Base-by-base conservation (phyloP, 2,888 invertebrate genomes). In the Leptopterna dolabrata region DNA sequence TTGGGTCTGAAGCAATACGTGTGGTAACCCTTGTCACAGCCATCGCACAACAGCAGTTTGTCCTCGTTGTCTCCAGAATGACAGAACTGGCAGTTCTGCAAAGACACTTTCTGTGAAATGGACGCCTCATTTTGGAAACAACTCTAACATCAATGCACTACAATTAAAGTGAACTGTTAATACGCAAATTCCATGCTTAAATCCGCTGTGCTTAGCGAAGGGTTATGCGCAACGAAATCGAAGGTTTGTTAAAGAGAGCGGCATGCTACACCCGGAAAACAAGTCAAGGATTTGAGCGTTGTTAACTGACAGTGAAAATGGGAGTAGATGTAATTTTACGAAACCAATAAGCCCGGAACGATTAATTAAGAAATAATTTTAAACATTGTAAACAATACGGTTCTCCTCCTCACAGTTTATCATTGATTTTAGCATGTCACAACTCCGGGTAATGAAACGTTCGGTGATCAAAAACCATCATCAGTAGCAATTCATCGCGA, bases 11-110 rank as follows among this genome's bases (percentile, higher is more conserved):
- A 99, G 93, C 99, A 99, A 92, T 99, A 99, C 78, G 98, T 99
- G 93, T 99, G 99, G 92, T 98, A 99, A 82, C 99, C 99, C 92
- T 97, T 97, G 92, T 99, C 99, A 92, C 99, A 99, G 89, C 98
- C 97, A 92, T 99, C 99, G 92, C 99, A 99, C 30, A 99, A 93
- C 90, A 99, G 93, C 90, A 99, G 93, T 92, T 98, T 96, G 90
- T 97, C 98, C 92, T 99, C 99, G 91, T 98, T 97, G 93, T 99
- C 98, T 88, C 98, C 99, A 91, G 96, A 96, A 91, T 97, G 95
- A 93, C 99, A 99, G 92, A 99, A 98, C 93, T 99, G 99, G 93
- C 99, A 99, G 93, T 97, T 97, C 97, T 98, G 95, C 88, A 88
- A 87, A 14, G 76, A 45, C 76, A 14, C 71, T 14, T 16, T 13